Conservation (phyloP, 2,113 vertebrate genomes). For the Thryonomys swinderianus region DNA sequence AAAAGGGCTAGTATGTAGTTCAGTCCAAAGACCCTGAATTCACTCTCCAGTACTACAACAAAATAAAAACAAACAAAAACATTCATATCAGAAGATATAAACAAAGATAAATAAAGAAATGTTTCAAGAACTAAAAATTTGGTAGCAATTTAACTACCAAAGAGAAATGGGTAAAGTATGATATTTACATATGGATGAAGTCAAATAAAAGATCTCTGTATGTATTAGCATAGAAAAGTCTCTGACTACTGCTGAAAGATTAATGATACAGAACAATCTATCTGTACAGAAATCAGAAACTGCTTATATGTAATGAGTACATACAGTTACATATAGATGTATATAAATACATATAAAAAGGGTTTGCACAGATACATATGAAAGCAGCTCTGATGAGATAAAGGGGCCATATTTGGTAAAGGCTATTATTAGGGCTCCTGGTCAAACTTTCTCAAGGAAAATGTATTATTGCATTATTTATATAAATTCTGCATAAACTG, state of each 20-base stretch:
- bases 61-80: not conserved
- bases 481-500: conserved; percentile 1
- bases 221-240: conserved; percentile 14
- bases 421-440: conserved; percentile 19
- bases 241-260: conserved; percentile 19
- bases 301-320: not conserved
- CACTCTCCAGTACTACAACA: not conserved
- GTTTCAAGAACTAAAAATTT: conserved; percentile 48
- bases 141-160: conserved; percentile 51
- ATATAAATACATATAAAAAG: conserved; percentile 28
- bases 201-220: conserved; percentile 22
- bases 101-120: conserved; percentile 6
- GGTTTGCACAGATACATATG: conserved; percentile 34
- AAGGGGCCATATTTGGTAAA: not conserved
- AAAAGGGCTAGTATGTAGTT: not conserved
- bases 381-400: not conserved
- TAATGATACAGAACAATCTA: conserved; percentile 32
- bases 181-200: conserved; percentile 21
- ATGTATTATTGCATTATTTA: conserved; percentile 32
- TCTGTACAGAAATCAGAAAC: conserved; percentile 40
- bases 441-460: conserved; percentile 31
- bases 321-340: not conserved
- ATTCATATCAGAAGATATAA: not conserved
- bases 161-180: conserved; percentile 40
- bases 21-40: not conserved